These are phyloP conservation scores for Gerris lacustris DNA, from an alignment of 2,888 invertebrate species.

Conservation along the genomic window DNA sequence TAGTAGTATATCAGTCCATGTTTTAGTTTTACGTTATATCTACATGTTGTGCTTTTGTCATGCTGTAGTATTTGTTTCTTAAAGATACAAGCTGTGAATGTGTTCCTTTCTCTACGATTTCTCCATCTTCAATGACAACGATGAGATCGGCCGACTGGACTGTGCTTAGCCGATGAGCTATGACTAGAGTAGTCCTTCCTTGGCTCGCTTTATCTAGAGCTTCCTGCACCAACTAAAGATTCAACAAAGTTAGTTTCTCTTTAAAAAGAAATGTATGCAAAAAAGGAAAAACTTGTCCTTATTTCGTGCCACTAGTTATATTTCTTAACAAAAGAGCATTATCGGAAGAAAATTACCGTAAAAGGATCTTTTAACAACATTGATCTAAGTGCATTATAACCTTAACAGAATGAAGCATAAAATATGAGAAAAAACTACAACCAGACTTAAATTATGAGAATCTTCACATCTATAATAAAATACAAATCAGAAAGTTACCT, in stretches of 20 bases:
- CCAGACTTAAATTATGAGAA: too few species aligned
- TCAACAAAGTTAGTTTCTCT: background rate
- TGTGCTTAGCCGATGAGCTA: constrained; percentile 75
- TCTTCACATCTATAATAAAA: too few species aligned
- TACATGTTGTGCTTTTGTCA: background rate
- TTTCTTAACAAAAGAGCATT: too few species aligned
- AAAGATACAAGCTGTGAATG: background rate
- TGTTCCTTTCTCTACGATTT: constrained; percentile 1
- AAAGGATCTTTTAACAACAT: too few species aligned
- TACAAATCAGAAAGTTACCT: background rate
- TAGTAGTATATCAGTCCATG: too few species aligned
- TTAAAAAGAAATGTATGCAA: background rate
- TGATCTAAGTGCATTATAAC: too few species aligned
- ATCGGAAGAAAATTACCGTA: too few species aligned
- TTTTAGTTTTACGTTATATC: background rate
- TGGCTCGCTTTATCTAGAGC: constrained; percentile 69
- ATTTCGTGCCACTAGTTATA: too few species aligned
- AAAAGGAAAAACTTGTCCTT: too few species aligned
- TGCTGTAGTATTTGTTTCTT: background rate
- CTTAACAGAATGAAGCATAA: too few species aligned
- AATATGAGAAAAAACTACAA: too few species aligned
- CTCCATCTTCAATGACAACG: constrained; percentile 44
- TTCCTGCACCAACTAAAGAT: constrained; percentile 57
- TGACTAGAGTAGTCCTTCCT: constrained; percentile 71
- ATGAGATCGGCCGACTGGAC: constrained; percentile 73